Base-by-base conservation (phyloP, 2,888 invertebrate genomes). In the Acanthosoma haemorrhoidale region DNA sequence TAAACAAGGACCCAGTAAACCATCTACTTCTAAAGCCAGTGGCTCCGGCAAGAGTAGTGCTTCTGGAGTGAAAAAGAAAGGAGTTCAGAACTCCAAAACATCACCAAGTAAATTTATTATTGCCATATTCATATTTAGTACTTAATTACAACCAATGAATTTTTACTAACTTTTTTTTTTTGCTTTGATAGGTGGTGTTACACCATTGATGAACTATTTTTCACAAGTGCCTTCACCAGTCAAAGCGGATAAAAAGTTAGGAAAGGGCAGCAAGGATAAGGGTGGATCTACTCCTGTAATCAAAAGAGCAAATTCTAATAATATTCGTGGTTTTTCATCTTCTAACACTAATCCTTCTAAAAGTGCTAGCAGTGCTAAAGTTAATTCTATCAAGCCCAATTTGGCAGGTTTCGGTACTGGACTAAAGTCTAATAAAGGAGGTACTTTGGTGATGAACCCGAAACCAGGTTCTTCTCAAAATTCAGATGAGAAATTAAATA, bases 361-460 rank as follows among this genome's bases (percentile, higher is more conserved):
- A 4, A 38, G 38, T 58, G n/a, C 34, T 11, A 21, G n/a, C 18
- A 4, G 9, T 1, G 15, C 8, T 41, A 25, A 38, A 64, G 31
- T 29, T n/a, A 41, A 38, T 39, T n/a, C 38, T n/a, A 4, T 25
- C 13, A 64, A 64, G 16, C n/a, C 21, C 15, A 29, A 51, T n/a
- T 25, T 11, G 3, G 29, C 25, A 11, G 41, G 41, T 4, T 64
- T 29, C 6, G 72, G 70, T 41, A 73, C 72, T 8, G 79, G 59
- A 60, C 79, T 80, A 70, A 78, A 75, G 31, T 71, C 71, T 9
- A 73, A 71, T 63, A 70, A 66, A 36, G 60, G 71, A 5, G 72
- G 70, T 9, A 70, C 73, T 5, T 32, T 72, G 13, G 31, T 70
- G 34, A 18, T 68, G 34, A 72, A 72, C 32, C 70, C 72, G 3